Evolutionary conservation across 1,140 invertebrate genomes (phyloP), one percentile per base, ranked within the genome.

Genomic region (Arion vulgaris): DNA sequence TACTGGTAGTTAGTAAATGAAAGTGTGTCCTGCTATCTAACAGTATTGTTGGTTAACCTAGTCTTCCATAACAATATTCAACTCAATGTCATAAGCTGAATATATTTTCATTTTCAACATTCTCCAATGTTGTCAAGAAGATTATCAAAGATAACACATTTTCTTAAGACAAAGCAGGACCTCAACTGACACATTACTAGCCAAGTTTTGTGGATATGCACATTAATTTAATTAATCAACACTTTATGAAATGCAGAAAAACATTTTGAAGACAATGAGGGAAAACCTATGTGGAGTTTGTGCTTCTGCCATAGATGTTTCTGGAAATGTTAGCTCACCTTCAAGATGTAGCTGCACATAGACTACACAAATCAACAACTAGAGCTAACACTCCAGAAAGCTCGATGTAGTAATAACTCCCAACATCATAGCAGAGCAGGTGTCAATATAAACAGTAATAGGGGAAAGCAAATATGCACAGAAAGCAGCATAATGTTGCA

Each of bases 171-270:
- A 26, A 34, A n/a, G 23, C 74, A 19, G 73, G 73, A 19, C 79
- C 84, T 15, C 62, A 71, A 45, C 80, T 80, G 41, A 28, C 86
- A 23, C n/a, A 19, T 82, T 19, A 72, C 81, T 86, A 77, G 86
- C 84, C n/a, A 82, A 73, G 39, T 45, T 32, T 36, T 73, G 62
- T 68, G 84, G 84, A 19, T 73, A 32, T 51, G 32, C 17, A 19
- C 71, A 69, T 32, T 45, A 53, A n/a, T 17, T 78, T 81, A n/a
- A 81, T 87, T 23, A 87, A 87, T 57, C 81, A 32, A 83, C 75
- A 2, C 41, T 87, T 28, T 85, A 87, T 34, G 0, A 38, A 9
- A 36, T 87, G 78, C n/a, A 80, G 39, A 36, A 82, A 28, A 53
- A n/a, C 28, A 51, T 74, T n/a, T 23, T 84, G 11, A 74, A 83